These are phyloP conservation scores for Drosophila seguyi DNA, from an alignment of 1,140 invertebrate genomes.

Conservation along the genomic window DNA sequence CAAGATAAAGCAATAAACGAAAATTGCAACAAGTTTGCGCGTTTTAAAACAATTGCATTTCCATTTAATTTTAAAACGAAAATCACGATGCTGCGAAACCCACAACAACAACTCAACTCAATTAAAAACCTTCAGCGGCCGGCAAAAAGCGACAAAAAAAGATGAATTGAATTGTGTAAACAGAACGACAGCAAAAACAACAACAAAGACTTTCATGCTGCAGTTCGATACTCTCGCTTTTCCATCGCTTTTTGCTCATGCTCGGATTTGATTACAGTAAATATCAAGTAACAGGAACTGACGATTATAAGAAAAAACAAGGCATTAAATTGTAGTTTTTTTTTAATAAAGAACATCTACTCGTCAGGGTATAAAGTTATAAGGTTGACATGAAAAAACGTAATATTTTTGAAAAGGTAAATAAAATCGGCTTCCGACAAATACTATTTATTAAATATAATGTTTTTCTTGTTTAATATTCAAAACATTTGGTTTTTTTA, in stretches of 20 bases:
- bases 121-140: conserved; percentile 69
- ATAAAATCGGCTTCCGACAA: background rate
- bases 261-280: conserved; percentile 41
- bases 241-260: conserved; percentile 22
- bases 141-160: conserved; percentile 50
- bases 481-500: background rate
- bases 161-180: conserved; percentile 51
- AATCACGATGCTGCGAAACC: conserved; percentile 53
- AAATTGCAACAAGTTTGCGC: conserved; percentile 80
- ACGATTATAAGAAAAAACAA: background rate
- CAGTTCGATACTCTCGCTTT: conserved; percentile 33
- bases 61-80: conserved; percentile 76
- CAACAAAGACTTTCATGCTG: conserved; percentile 32
- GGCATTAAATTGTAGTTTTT: background rate
- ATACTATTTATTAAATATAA: no score
- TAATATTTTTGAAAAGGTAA: background rate
- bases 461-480: background rate
- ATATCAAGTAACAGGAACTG: conserved; percentile 16
- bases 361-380: background rate
- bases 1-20: conserved; percentile 80
- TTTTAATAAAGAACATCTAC: background rate
- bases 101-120: conserved; percentile 64
- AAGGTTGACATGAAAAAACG: background rate
- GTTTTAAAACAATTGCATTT: conserved; percentile 74
- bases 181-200: conserved; percentile 39